phyloP scores from a whole-genome alignment of 1,140 invertebrate species.

The Dermatophagoides farinae region DNA sequence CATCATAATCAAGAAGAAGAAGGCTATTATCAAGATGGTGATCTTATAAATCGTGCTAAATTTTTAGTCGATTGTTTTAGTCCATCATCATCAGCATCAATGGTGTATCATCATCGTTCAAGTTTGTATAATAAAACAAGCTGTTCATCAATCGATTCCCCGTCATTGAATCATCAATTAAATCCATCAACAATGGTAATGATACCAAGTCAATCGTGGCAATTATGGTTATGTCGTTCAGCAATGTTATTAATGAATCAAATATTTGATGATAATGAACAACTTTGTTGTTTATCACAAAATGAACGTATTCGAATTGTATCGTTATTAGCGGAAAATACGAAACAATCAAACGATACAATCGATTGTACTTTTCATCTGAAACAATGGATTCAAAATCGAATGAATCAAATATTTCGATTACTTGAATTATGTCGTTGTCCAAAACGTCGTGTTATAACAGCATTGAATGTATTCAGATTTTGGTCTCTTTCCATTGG shows the following conservation, averaged over 20 bases:
- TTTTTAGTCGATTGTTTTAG: conserved; percentile 1
- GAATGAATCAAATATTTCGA: neutral
- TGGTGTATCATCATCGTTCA: too few relatives aligned
- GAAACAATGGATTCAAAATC: neutral
- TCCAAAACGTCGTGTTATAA: neutral
- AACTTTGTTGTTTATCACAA: neutral
- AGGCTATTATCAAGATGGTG: neutral
- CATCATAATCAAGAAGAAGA: neutral
- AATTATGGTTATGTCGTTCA: conserved; percentile 1
- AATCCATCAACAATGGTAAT: too few relatives aligned
- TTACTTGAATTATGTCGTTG: neutral
- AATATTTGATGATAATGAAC: neutral
- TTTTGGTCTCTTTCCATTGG: neutral
- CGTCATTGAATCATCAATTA: neutral
- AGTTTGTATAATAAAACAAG: neutral
- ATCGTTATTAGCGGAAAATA: neutral
- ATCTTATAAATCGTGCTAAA: neutral
- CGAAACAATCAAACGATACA: too few relatives aligned
- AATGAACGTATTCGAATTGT: neutral
- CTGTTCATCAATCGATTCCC: neutral
- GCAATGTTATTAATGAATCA: neutral
- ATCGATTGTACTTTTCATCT: too few relatives aligned
- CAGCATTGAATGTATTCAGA: neutral
- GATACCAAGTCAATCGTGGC: neutral
- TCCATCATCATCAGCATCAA: too few relatives aligned